phyloP scores from a whole-genome alignment of 2,888 invertebrate species.

The Noctua fimbriata region DNA sequence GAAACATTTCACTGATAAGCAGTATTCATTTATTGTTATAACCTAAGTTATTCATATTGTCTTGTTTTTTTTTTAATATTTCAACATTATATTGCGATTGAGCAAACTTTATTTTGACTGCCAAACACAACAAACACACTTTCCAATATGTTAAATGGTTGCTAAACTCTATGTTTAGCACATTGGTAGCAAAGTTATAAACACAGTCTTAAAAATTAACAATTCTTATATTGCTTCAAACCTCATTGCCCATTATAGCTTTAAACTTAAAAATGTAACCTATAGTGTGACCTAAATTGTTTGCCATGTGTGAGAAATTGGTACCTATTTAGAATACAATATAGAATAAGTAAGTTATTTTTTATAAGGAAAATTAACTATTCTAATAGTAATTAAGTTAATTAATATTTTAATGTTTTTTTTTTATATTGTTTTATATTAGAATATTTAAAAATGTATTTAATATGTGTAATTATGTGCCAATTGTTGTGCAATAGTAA shows the following conservation, averaged over 20 bases:
- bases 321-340: background rate
- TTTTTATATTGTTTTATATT: too few species aligned
- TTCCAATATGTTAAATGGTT: slow-evolving; percentile 17
- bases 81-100: background rate
- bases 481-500: slow-evolving; percentile 1
- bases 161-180: slow-evolving; percentile 26
- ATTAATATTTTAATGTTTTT: background rate
- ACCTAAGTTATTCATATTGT: background rate
- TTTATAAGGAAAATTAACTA: slow-evolving; percentile 30
- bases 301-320: background rate
- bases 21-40: slow-evolving; percentile 14
- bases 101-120: slow-evolving; percentile 17
- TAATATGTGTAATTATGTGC: background rate
- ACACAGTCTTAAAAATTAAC: slow-evolving; percentile 2
- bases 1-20: slow-evolving; percentile 38
- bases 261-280: background rate
- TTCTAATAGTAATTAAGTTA: background rate
- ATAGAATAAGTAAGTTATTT: background rate
- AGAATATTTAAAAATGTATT: too few species aligned
- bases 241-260: background rate
- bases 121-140: background rate
- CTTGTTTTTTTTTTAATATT: background rate
- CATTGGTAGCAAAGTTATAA: slow-evolving; percentile 1
- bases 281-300: slow-evolving; percentile 12
- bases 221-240: slow-evolving; percentile 1